Conservation (phyloP, 2,888 invertebrate species). For the Stenoptilia bipunctidactyla region DNA sequence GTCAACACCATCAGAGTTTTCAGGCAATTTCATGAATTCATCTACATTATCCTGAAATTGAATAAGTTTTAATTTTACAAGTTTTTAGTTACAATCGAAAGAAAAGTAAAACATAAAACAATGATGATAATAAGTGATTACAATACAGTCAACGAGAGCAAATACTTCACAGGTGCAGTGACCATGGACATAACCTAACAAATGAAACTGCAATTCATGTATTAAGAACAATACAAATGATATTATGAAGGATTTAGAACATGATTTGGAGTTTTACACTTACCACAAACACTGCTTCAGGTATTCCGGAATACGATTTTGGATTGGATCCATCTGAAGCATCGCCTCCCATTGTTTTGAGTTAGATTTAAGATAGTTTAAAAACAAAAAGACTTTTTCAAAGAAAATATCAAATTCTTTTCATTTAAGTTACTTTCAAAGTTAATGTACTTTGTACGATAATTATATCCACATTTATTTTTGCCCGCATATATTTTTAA, state of each 20-base stretch:
- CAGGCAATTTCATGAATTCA: conserved; percentile 87
- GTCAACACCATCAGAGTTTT: conserved; percentile 87
- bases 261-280: conserved; percentile 33
- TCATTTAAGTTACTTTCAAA: no score
- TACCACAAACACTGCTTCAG: conserved; percentile 90
- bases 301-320: conserved; percentile 86
- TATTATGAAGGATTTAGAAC: not conserved
- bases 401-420: no score
- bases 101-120: not conserved
- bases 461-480: no score
- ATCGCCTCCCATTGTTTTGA: conserved; percentile 49
- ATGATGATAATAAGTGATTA: not conserved
- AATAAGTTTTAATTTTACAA: conserved; percentile 6
- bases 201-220: not conserved
- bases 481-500: no score
- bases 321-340: conserved; percentile 35
- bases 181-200: not conserved
- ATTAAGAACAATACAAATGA: not conserved
- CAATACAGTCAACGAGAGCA: not conserved
- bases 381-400: no score
- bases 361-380: no score
- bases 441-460: no score
- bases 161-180: not conserved
- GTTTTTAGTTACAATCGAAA: no score
- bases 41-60: conserved; percentile 91